These are phyloP conservation scores for Bucco capensis DNA, from an alignment of 2,113 vertebrate genomes.

Conservation along the genomic window DNA sequence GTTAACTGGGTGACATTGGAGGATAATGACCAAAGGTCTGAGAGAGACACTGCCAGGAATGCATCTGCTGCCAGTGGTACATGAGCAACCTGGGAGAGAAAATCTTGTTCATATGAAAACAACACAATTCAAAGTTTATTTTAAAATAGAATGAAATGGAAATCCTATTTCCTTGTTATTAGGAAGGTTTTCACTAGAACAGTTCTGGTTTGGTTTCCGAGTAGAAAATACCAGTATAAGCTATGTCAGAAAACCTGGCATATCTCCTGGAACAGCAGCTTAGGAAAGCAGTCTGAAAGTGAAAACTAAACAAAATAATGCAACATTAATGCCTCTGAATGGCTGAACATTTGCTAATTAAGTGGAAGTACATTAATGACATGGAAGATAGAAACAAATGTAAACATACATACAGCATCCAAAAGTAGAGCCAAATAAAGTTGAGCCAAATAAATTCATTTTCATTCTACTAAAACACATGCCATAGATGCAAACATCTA, in stretches of 20 bases:
- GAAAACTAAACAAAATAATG: background rate
- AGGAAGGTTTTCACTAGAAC: background rate
- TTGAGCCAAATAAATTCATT: background rate
- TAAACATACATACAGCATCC: background rate
- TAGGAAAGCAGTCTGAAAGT: background rate
- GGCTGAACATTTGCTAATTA: background rate
- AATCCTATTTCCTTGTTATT: background rate
- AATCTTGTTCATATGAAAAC: background rate
- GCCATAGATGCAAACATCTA: background rate
- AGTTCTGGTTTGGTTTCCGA: background rate
- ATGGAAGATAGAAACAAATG: background rate
- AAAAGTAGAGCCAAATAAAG: background rate
- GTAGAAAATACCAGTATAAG: background rate
- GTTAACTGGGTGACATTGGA: slow-evolving; percentile 57
- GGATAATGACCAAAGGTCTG: slow-evolving; percentile 24
- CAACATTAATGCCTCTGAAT: background rate
- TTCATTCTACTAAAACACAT: background rate
- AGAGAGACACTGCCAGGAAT: background rate
- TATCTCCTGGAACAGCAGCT: background rate
- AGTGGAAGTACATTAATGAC: background rate
- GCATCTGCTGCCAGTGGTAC: background rate
- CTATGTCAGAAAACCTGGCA: background rate
- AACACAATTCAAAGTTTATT: background rate
- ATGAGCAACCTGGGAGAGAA: background rate
- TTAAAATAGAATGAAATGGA: background rate